Conservation (phyloP, 2,113 vertebrate genomes). For the Chlorodrepanis virens region DNA sequence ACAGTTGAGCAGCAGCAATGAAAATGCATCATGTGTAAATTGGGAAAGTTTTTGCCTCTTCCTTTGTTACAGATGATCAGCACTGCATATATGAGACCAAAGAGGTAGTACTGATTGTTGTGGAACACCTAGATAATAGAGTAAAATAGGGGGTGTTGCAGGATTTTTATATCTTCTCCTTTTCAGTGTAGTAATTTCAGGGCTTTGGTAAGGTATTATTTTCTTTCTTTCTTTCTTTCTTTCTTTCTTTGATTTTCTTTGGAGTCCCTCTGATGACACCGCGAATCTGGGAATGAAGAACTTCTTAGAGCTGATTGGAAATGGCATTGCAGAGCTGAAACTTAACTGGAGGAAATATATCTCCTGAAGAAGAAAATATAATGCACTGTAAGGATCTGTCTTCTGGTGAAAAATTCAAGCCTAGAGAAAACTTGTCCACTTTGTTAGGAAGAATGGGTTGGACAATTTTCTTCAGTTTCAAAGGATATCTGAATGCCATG, state of each 20-base stretch:
- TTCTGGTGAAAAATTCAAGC: constrained; percentile 74
- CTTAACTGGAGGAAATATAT: constrained; percentile 77
- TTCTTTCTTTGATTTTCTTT: constrained; percentile 54
- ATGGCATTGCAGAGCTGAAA: constrained; percentile 81
- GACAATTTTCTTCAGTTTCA: constrained; percentile 68
- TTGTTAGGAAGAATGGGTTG: constrained; percentile 75
- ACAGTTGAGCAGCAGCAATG: background rate
- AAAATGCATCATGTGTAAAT: constrained; percentile 57
- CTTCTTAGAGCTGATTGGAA: constrained; percentile 77
- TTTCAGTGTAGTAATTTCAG: background rate
- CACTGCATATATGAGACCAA: background rate
- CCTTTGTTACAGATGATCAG: constrained; percentile 10
- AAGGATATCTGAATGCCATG: constrained; percentile 71
- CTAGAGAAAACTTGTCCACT: constrained; percentile 68
- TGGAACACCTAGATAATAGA: background rate
- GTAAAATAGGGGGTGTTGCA: background rate
- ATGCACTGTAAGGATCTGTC: constrained; percentile 67
- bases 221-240: constrained; percentile 37
- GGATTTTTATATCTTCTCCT: background rate
- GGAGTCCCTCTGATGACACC: constrained; percentile 65
- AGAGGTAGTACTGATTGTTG: background rate
- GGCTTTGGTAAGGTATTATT: constrained; percentile 45
- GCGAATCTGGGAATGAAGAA: constrained; percentile 76
- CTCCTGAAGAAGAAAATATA: constrained; percentile 74
- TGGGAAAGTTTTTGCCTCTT: constrained; percentile 68